phyloP scores from a whole-genome alignment of 1,140 invertebrate species.

The Lordiphosa stackelbergi region DNA sequence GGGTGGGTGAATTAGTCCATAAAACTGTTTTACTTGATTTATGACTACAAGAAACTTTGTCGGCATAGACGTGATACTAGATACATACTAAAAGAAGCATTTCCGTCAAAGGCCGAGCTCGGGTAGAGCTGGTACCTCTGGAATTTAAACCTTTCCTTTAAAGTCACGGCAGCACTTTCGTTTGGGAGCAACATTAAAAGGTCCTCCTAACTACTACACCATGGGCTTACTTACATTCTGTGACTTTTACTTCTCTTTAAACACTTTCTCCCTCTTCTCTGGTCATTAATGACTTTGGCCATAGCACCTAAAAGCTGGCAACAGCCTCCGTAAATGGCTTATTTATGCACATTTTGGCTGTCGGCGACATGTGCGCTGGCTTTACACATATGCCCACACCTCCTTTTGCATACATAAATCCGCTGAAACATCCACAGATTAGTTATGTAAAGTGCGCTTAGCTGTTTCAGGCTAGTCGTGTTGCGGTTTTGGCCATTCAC shows the following conservation, averaged over 20 bases:
- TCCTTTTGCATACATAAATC: background rate
- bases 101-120: too few relatives aligned
- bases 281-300: slow-evolving; percentile 13
- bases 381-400: slow-evolving; percentile 1
- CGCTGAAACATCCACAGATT: slow-evolving; percentile 18
- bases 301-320: slow-evolving; percentile 49
- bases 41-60: too few relatives aligned
- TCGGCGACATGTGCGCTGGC: slow-evolving; percentile 3
- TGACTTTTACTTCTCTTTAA: background rate
- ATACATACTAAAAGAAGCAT: too few relatives aligned
- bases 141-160: too few relatives aligned
- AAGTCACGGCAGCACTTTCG: too few relatives aligned
- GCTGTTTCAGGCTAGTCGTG: slow-evolving; percentile 26
- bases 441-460: slow-evolving; percentile 66
- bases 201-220: too few relatives aligned
- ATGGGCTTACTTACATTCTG: background rate
- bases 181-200: too few relatives aligned
- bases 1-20: too few relatives aligned
- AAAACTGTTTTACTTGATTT: too few relatives aligned
- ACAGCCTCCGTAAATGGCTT: slow-evolving; percentile 62
- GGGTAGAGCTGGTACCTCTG: too few relatives aligned
- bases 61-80: too few relatives aligned
- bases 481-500: slow-evolving; percentile 14
- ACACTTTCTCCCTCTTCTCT: background rate
- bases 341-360: slow-evolving; percentile 41